A percentile compares a stretch with the other conserved stretches of the same genome.
phyloP scores from a whole-genome alignment of 1,140 invertebrate genomes.

The Cherax quadricarinatus region DNA sequence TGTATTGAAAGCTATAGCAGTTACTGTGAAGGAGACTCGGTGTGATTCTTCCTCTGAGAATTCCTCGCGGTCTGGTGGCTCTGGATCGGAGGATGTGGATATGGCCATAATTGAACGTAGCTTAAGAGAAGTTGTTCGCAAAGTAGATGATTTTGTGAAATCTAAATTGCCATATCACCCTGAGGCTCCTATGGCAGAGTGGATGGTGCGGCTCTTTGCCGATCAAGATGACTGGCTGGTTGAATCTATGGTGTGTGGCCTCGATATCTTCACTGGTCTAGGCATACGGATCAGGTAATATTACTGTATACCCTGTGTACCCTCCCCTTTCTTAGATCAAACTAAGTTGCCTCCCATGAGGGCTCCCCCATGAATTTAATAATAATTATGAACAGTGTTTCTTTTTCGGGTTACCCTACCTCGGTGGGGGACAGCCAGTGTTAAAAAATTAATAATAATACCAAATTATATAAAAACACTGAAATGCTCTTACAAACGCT shows the following conservation, averaged over 20 bases:
- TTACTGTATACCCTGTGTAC: too few relatives aligned
- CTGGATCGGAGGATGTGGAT: slow-evolving; percentile 83
- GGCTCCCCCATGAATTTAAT: background rate
- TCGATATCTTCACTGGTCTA: slow-evolving; percentile 88
- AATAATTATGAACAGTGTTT: too few relatives aligned
- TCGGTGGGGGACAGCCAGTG: too few relatives aligned
- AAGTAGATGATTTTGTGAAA: slow-evolving; percentile 89
- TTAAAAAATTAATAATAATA: too few relatives aligned
- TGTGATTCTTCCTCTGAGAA: slow-evolving; percentile 85
- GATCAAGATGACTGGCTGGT: slow-evolving; percentile 94
- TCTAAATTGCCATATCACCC: slow-evolving; percentile 89
- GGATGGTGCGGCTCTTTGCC: slow-evolving; percentile 90
- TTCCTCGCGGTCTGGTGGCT: slow-evolving; percentile 77
- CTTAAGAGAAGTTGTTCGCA: slow-evolving; percentile 85
- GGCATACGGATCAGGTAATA: slow-evolving; percentile 86
- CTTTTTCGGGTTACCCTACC: too few relatives aligned
- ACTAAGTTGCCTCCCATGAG: background rate
- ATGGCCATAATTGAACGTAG: slow-evolving; percentile 91
- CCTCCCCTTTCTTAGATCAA: slow-evolving; percentile 72
- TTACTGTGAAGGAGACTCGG: slow-evolving; percentile 91
- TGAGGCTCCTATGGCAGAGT: slow-evolving; percentile 90
- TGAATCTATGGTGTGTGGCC: slow-evolving; percentile 93
- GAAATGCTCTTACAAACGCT: too few relatives aligned
- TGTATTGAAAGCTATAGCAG: slow-evolving; percentile 91
- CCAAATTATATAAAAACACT: too few relatives aligned